Evolutionary conservation across 2,113 vertebrate genomes (phyloP).

Genomic region (Hepsetus odoe): DNA sequence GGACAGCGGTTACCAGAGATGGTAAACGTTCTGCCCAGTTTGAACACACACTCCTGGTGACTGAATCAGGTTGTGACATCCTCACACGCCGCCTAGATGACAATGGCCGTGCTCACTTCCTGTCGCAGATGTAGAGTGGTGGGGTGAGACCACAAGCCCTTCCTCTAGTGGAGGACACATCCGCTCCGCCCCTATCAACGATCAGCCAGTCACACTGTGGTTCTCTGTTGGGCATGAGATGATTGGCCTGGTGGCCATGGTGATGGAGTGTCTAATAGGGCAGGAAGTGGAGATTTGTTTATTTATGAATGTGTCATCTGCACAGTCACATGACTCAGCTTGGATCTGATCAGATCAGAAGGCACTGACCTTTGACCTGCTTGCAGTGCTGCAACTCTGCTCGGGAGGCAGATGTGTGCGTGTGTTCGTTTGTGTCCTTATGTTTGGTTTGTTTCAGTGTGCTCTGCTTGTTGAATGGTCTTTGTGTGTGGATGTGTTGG

Average conservation of each 20-base stretch:
- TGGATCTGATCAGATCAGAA: conserved; percentile 46
- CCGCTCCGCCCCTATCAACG: conserved; percentile 32
- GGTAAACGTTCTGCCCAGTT: conserved; percentile 98
- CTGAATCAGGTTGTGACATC: conserved; percentile 94
- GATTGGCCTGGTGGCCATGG: conserved; percentile 36
- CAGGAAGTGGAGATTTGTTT: conserved; percentile 43
- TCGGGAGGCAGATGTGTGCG: neutral
- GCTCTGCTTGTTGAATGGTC: conserved; percentile 10
- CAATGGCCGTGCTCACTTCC: conserved; percentile 87
- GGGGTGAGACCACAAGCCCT: conserved; percentile 48
- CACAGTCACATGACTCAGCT: conserved; percentile 48
- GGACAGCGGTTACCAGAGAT: conserved; percentile 95
- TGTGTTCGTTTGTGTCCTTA: neutral
- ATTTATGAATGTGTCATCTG: conserved; percentile 50
- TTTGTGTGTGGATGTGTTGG: conserved; percentile 6
- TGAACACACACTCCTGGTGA: conserved; percentile 96
- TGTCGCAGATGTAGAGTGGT: conserved; percentile 80
- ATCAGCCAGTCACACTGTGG: conserved; percentile 51
- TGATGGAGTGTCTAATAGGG: conserved; percentile 43
- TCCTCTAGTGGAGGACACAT: conserved; percentile 59
- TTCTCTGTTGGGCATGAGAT: conserved; percentile 52
- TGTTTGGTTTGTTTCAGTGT: conserved; percentile 26
- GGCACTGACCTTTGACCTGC: conserved; percentile 43
- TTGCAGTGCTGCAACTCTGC: conserved; percentile 33
- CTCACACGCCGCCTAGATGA: conserved; percentile 87